Base-by-base conservation (phyloP, 2,113 vertebrate species). In the Semicossyphus pulcher region DNA sequence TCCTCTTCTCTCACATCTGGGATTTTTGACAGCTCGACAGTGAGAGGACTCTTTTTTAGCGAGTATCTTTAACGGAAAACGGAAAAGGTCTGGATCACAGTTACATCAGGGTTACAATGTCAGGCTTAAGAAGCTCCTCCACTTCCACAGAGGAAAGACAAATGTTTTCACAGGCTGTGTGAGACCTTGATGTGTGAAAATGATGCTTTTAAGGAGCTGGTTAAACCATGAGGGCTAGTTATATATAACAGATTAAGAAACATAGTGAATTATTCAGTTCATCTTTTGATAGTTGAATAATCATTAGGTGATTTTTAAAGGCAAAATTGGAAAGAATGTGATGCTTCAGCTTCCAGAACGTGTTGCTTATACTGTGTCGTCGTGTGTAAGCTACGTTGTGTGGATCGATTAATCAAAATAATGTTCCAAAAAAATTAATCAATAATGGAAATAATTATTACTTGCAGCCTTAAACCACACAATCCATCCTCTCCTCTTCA, bases 401-500 rank as follows among this genome's bases (percentile, higher is more conserved):
- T 21, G 20, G 9, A 45, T 28, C 9, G 3, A 28, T 25, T 14
- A 14, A 36, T 47, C 2, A 11, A n/a, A 56, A 16, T 7, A 11
- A 39, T 20, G 14, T 4, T 4, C n/a, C n/a, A 0, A 3, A 0
- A 58, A 25, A 2, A 18, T 16, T 6, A 26, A 4, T n/a, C 7
- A 12, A 26, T 26, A 12, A n/a, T 34, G 4, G 2, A 60, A 61
- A 52, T 6, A 44, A 47, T 21, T 10, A 10, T 47, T 31, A 7
- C 20, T 23, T 45, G 65, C 28, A 72, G 65, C 23, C 42, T 7
- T 48, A 9, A 47, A 62, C 20, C 66, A 61, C 52, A 72, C 29
- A 72, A 10, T 61, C 25, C 45, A 72, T 41, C 26, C 42, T 25
- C 52, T 47, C 25, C n/a, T 75, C 49, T 34, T 47, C 56, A 58